Base-by-base conservation (phyloP, 2,113 vertebrate species). In the Leptodactylus fuscus region DNA sequence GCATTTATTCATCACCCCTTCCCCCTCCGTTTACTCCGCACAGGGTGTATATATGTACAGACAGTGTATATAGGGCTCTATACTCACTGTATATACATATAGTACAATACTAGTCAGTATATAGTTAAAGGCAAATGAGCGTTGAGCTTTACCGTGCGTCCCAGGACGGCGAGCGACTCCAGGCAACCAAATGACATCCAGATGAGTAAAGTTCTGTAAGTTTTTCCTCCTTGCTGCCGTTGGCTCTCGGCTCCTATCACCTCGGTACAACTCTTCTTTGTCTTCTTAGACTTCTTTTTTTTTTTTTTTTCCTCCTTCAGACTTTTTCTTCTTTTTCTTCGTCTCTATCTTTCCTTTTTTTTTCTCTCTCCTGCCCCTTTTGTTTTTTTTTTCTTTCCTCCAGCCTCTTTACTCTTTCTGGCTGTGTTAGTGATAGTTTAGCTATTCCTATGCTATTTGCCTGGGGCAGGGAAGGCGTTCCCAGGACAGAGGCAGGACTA, bases 201-300 rank as follows among this genome's bases (percentile, higher is more conserved):
- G 74, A 79, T 70, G 60, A 69, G 76, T 38, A 12, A 79, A 79
- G 76, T 60, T 20, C 18, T 67, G 74, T 12, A 67, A 53, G 13
- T 85, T 51, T 46, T 60, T 46, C 12, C 38, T 58, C 53, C 27
- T 65, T 1, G 15, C 49, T 46, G 53, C 41, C 41, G 62, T 80
- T 12, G 4, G 32, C 38, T 22, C 24, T 36, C 22, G 75, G 79
- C 53, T 81, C 24, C 8, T 60, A 5, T 9, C 16, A 75, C 51
- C 20, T 84, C 76, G 73, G 10, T 83, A 87, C 87, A 82, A 38
- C 77, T 87, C 48, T 48, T 83, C 92, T 93, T 83, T 92, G 93
- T 92, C 51, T 15, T 36, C 46, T 48, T 75, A 29, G 34, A 38
- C 24, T 62, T 67, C 41, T 16, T 24, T 51, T 53, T 4, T 12